These are phyloP conservation scores for Melanostoma scalare DNA, from an alignment of 2,888 invertebrate species.

Conservation along the genomic window DNA sequence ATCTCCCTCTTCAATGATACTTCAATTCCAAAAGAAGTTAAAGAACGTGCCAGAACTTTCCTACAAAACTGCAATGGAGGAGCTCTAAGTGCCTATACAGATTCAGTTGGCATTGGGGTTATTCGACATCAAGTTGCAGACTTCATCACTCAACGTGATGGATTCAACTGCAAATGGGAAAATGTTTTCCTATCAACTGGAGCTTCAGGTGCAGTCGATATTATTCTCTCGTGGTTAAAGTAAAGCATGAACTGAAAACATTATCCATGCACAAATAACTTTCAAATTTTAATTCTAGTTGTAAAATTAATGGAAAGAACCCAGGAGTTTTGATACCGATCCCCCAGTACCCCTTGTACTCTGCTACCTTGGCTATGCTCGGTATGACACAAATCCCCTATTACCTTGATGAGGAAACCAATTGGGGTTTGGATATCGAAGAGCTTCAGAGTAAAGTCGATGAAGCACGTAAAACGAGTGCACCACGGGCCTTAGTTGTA, in stretches of 20 bases:
- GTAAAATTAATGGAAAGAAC: slow-evolving; percentile 74
- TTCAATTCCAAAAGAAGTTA: slow-evolving; percentile 91
- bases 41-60: slow-evolving; percentile 86
- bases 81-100: slow-evolving; percentile 89
- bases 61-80: slow-evolving; percentile 87
- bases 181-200: slow-evolving; percentile 93
- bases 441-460: slow-evolving; percentile 91
- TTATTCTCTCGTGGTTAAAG: slow-evolving; percentile 84
- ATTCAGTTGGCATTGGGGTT: slow-evolving; percentile 93
- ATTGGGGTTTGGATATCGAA: slow-evolving; percentile 91
- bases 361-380: slow-evolving; percentile 96
- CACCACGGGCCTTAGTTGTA: slow-evolving; percentile 93
- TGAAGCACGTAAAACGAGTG: slow-evolving; percentile 85
- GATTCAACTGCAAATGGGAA: slow-evolving; percentile 86
- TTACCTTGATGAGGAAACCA: slow-evolving; percentile 93
- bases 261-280: slow-evolving; percentile 81
- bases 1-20: slow-evolving; percentile 89
- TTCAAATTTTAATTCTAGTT: slow-evolving; percentile 79
- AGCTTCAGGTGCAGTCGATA: slow-evolving; percentile 94
- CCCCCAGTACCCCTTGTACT: slow-evolving; percentile 99
- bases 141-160: slow-evolving; percentile 93
- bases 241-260: slow-evolving; percentile 61
- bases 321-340: slow-evolving; percentile 97
- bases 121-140: slow-evolving; percentile 93
- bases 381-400: slow-evolving; percentile 93